Percentiles rank a stretch among this genome's conserved stretches.
phyloP scores from a whole-genome alignment of 2,113 vertebrate genomes.

The Pedionomus torquatus region DNA sequence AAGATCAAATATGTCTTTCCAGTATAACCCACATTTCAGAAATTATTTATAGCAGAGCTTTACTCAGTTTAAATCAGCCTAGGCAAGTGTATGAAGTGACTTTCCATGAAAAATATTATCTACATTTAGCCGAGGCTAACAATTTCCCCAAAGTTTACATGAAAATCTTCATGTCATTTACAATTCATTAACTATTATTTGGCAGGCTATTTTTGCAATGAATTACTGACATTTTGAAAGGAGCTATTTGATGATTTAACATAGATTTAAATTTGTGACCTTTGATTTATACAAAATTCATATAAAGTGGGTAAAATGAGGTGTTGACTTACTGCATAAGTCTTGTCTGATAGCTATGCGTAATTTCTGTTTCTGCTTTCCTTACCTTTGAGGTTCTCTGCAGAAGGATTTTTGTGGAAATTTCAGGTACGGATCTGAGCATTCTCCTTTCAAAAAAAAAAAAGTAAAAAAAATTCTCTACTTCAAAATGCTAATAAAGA shows the following conservation, averaged over 20 bases:
- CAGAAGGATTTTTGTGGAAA: background rate
- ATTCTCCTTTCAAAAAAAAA: background rate
- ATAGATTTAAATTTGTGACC: background rate
- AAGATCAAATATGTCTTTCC: background rate
- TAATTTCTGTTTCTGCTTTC: background rate
- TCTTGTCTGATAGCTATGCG: background rate
- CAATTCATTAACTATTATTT: slow-evolving; percentile 9
- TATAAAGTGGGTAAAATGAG: background rate
- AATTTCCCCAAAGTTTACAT: background rate
- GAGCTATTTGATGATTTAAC: background rate
- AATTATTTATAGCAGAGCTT: background rate
- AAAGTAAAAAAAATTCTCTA: background rate
- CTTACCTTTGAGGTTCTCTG: background rate
- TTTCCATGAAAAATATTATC: background rate
- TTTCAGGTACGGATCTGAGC: background rate
- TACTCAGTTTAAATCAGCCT: background rate
- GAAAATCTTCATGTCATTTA: background rate
- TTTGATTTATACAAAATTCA: background rate
- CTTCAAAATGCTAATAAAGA: background rate
- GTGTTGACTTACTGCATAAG: background rate
- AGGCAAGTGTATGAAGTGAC: background rate
- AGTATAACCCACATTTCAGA: background rate
- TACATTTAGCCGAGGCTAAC: background rate
- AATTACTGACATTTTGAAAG: slow-evolving; percentile 31
- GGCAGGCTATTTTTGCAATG: background rate